Evolutionary conservation across 2,888 invertebrate genomes (phyloP).

Genomic region (Ochropleura plecta): DNA sequence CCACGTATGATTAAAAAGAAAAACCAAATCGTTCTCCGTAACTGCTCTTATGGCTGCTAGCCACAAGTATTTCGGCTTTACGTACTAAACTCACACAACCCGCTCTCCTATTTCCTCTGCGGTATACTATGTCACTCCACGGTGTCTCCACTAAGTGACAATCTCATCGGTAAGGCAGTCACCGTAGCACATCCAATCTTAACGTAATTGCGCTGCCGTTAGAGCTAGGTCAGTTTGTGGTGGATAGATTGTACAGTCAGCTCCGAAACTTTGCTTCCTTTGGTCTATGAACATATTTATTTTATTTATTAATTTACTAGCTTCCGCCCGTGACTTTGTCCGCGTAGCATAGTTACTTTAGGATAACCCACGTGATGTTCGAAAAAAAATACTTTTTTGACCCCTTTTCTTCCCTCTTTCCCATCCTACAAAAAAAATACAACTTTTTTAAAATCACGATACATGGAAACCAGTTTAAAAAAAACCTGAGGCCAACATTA

Average conservation of each 20-base stretch:
- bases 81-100: neutral
- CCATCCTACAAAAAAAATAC: too few relatives aligned
- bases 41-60: neutral
- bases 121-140: slow-evolving; percentile 16
- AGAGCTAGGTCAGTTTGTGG: slow-evolving; percentile 26
- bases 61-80: neutral
- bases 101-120: slow-evolving; percentile 30
- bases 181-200: slow-evolving; percentile 42
- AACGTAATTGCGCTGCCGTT: slow-evolving; percentile 40
- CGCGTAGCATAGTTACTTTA: too few relatives aligned
- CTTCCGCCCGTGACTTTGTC: too few relatives aligned
- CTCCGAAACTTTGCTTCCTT: too few relatives aligned
- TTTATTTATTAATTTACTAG: too few relatives aligned
- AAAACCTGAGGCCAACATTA: too few relatives aligned
- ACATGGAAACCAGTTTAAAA: too few relatives aligned
- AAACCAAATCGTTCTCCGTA: neutral
- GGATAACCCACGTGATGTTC: too few relatives aligned
- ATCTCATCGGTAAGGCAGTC: slow-evolving; percentile 30
- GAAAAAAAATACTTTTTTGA: too few relatives aligned
- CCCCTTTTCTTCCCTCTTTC: too few relatives aligned
- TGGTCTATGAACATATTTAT: neutral
- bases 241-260: neutral
- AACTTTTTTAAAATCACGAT: too few relatives aligned
- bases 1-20: too few relatives aligned
- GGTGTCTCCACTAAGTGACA: slow-evolving; percentile 37